Conservation (phyloP, 2,888 invertebrate species). For the Drosophila hawaiiensis region DNA sequence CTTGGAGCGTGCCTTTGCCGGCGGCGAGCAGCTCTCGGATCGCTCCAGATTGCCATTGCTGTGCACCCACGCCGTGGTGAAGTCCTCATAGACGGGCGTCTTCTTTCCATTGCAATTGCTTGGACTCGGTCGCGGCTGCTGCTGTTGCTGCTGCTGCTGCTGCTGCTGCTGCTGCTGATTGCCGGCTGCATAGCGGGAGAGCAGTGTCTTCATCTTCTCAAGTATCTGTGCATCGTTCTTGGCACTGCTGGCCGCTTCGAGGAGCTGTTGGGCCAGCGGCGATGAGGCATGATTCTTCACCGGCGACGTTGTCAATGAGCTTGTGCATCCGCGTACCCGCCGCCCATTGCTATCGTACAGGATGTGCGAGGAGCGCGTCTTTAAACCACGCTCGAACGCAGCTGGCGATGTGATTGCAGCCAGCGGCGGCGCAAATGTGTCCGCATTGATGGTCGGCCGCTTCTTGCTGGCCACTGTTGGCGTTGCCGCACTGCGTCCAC, state of each 20-base stretch:
- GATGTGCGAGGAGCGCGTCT: conserved; percentile 82
- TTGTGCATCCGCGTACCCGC: conserved; percentile 84
- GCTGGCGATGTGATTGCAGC: conserved; percentile 79
- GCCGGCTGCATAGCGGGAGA: conserved; percentile 87
- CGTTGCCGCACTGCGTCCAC: conserved; percentile 86
- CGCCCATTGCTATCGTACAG: conserved; percentile 86
- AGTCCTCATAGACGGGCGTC: conserved; percentile 88
- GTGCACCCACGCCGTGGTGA: conserved; percentile 90
- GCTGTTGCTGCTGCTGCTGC: conserved; percentile 21
- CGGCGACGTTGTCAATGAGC: conserved; percentile 85
- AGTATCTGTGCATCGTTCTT: conserved; percentile 91
- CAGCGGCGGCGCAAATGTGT: conserved; percentile 87
- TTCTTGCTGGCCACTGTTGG: conserved; percentile 80
- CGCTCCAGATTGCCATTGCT: conserved; percentile 89
- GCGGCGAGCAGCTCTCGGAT: conserved; percentile 86
- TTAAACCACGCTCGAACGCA: conserved; percentile 86
- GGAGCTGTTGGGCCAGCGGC: conserved; percentile 89
- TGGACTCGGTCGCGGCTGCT: conserved; percentile 17
- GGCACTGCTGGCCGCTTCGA: conserved; percentile 89
- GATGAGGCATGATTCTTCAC: conserved; percentile 88
- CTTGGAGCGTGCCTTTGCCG: conserved; percentile 83
- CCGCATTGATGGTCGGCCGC: conserved; percentile 87
- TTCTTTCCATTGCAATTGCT: conserved; percentile 57
- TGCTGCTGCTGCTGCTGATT: conserved; percentile 62
- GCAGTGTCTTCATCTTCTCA: conserved; percentile 90